Conservation (phyloP, 1,140 invertebrate species). For the Camponotus vicinus region DNA sequence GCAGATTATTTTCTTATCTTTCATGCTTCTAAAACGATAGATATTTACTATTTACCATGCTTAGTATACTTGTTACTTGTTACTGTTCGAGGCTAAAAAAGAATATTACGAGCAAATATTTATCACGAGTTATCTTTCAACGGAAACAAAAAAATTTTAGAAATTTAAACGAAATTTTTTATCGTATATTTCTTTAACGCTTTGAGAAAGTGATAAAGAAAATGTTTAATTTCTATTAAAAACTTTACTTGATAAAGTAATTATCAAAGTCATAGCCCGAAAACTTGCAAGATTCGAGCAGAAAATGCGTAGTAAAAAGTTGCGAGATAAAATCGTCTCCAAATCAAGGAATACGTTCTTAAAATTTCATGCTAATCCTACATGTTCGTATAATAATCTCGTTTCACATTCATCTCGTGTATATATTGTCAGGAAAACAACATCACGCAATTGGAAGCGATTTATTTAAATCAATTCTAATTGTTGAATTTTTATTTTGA, state of each 20-base stretch:
- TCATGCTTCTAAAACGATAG: too few relatives aligned
- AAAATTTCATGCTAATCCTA: slow-evolving; percentile 52
- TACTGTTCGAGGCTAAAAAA: too few relatives aligned
- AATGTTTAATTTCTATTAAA: too few relatives aligned
- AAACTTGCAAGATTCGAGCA: background rate
- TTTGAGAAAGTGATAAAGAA: too few relatives aligned
- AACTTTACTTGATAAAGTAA: slow-evolving; percentile 1
- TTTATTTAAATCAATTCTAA: slow-evolving; percentile 61
- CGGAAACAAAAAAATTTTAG: too few relatives aligned
- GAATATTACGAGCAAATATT: too few relatives aligned
- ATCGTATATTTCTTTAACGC: too few relatives aligned
- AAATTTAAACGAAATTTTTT: too few relatives aligned
- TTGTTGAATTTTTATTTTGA: slow-evolving; percentile 7
- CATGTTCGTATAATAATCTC: slow-evolving; percentile 30
- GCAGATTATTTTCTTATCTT: background rate
- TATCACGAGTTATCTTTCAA: too few relatives aligned
- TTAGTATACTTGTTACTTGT: too few relatives aligned
- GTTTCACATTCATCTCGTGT: slow-evolving; percentile 39
- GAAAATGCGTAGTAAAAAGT: background rate
- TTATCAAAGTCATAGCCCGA: background rate
- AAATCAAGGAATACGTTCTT: slow-evolving; percentile 14
- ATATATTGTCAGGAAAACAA: slow-evolving; percentile 5
- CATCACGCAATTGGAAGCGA: slow-evolving; percentile 40
- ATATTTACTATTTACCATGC: too few relatives aligned
- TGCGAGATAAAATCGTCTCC: slow-evolving; percentile 10